phyloP scores from a whole-genome alignment of 2,888 invertebrate species.

The Mimas tiliae region DNA sequence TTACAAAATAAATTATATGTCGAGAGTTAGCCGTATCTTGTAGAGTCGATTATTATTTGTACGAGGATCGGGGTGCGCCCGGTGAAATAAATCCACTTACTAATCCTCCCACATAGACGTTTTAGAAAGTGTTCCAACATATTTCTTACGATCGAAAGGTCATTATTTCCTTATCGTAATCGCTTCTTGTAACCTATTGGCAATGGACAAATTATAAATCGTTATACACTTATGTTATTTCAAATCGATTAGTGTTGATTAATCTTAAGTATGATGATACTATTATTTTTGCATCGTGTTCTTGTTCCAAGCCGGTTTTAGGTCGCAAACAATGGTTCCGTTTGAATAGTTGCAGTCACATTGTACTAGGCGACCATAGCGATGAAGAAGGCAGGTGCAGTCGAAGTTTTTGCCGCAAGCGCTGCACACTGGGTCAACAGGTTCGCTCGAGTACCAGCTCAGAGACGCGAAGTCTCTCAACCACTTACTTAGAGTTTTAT shows the following conservation, averaged over 20 bases:
- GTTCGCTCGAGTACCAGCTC: conserved; percentile 69
- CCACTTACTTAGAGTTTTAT: conserved; percentile 68
- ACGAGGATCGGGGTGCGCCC: conserved; percentile 30
- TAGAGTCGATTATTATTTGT: conserved; percentile 14
- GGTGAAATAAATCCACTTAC: conserved; percentile 40
- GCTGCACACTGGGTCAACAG: conserved; percentile 77
- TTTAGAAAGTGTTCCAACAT: conserved; percentile 39
- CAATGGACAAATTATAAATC: conserved; percentile 5
- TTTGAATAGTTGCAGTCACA: conserved; percentile 52
- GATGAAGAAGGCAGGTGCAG: conserved; percentile 64
- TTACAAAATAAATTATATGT: neutral
- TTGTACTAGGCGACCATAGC: conserved; percentile 53
- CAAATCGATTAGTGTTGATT: conserved; percentile 16
- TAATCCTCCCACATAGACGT: conserved; percentile 47
- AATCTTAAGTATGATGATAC: conserved; percentile 9
- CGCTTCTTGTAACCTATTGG: conserved; percentile 32
- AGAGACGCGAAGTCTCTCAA: conserved; percentile 67
- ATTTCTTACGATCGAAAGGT: conserved; percentile 46
- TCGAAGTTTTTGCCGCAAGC: conserved; percentile 69
- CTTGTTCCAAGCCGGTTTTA: conserved; percentile 47
- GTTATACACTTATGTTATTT: conserved; percentile 18
- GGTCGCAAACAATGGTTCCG: conserved; percentile 60
- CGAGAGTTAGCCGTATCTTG: neutral
- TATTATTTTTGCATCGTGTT: conserved; percentile 36
- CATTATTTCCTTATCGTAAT: conserved; percentile 45